Evolutionary conservation across 1,140 invertebrate genomes (phyloP).

Genomic region (Aricia agestis): DNA sequence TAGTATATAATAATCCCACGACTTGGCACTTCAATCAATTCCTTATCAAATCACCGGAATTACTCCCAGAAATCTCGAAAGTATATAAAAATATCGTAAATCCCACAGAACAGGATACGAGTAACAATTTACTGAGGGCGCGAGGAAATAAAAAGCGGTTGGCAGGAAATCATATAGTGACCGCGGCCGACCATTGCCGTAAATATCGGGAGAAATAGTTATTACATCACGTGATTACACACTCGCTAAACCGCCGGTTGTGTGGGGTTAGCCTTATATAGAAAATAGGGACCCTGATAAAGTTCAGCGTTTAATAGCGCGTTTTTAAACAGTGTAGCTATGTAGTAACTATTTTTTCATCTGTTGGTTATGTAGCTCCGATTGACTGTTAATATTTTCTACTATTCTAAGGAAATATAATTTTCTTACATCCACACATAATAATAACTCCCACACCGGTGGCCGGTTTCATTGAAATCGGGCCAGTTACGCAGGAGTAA

Average conservation of each 20-base stretch:
- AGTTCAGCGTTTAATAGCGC: too few relatives aligned
- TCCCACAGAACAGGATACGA: neutral
- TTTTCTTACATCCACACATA: too few relatives aligned
- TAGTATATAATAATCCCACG: too few relatives aligned
- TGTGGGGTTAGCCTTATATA: neutral
- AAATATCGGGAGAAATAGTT: neutral
- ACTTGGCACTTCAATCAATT: neutral
- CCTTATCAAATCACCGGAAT: neutral
- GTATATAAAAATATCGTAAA: conserved; percentile 1
- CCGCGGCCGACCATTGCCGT: neutral
- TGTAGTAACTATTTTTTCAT: too few relatives aligned
- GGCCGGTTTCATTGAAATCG: too few relatives aligned
- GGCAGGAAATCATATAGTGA: neutral
- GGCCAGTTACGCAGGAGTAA: too few relatives aligned
- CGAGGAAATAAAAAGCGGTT: neutral
- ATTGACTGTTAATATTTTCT: too few relatives aligned
- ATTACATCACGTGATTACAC: neutral
- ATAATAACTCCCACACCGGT: too few relatives aligned
- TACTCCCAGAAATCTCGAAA: neutral
- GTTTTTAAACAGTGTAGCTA: too few relatives aligned
- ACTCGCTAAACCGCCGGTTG: neutral
- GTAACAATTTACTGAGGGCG: neutral
- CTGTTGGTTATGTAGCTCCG: too few relatives aligned
- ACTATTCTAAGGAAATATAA: too few relatives aligned
- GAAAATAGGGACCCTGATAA: too few relatives aligned